A percentile compares a stretch with the other conserved stretches of the same genome.
Evolutionary conservation across 92 coral and sea anemone species (phyloP).

Genomic region (Phymanthus crucifer): DNA sequence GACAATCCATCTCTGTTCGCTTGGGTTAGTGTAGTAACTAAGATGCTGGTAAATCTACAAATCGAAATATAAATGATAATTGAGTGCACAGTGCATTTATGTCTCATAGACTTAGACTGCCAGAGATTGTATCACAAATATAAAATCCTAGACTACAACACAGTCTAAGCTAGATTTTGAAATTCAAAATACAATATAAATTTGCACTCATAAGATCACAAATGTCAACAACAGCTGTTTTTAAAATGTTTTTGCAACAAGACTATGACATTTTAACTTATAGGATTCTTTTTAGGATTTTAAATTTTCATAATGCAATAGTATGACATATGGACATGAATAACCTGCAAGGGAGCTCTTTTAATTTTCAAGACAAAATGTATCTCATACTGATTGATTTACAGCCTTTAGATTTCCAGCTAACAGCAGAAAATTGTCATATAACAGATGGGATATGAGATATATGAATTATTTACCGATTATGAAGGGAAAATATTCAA

Average conservation of each 20-base stretch:
- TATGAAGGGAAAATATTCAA: too few relatives aligned
- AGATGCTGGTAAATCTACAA: slow-evolving; percentile 90
- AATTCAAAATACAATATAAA: not conserved
- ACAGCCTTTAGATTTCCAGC: too few relatives aligned
- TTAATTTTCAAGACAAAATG: too few relatives aligned
- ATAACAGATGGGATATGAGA: too few relatives aligned
- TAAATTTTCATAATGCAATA: slow-evolving; percentile 2
- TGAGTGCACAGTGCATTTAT: not conserved
- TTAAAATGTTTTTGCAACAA: not conserved
- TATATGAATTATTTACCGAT: too few relatives aligned
- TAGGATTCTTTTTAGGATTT: not conserved
- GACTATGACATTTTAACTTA: not conserved
- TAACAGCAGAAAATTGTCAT: too few relatives aligned
- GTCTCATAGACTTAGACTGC: too few relatives aligned
- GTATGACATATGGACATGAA: not conserved
- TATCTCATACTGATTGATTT: too few relatives aligned
- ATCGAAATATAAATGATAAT: not conserved
- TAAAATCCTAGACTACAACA: too few relatives aligned
- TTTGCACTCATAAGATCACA: not conserved
- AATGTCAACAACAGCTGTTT: not conserved
- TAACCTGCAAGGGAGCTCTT: too few relatives aligned
- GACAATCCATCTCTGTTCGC: slow-evolving; percentile 97
- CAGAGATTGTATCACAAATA: too few relatives aligned
- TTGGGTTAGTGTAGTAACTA: slow-evolving; percentile 92
- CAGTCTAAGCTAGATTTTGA: not conserved